Percentiles rank a stretch among this genome's conserved stretches.
Evolutionary conservation across 2,797 vertebrate genomes (phyloP).

Genomic region (Apogon hyalosoma): DNA sequence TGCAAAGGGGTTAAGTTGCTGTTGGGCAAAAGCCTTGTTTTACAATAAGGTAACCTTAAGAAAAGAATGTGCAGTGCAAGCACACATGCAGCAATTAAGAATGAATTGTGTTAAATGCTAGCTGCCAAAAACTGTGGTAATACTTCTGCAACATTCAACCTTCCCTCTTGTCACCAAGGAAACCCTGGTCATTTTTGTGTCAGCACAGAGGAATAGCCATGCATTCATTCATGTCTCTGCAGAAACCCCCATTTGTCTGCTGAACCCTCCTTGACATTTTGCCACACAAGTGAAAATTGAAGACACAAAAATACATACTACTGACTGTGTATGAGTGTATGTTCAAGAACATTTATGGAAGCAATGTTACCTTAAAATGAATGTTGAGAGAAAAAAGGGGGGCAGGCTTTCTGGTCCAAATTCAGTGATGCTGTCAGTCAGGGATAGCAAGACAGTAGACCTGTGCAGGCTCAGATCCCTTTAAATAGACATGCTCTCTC

Average conservation of each 20-base stretch:
- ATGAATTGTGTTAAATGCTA: slow-evolving; percentile 3
- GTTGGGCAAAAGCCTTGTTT: slow-evolving; percentile 48
- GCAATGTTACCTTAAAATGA: slow-evolving; percentile 64
- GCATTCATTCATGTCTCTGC: slow-evolving; percentile 29
- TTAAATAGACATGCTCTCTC: slow-evolving; percentile 73
- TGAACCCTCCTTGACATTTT: slow-evolving; percentile 20
- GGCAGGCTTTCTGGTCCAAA: slow-evolving; percentile 60
- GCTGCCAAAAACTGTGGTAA: slow-evolving; percentile 8
- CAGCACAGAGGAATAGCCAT: slow-evolving; percentile 25
- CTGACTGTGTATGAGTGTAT: not conserved
- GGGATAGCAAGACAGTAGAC: slow-evolving; percentile 66
- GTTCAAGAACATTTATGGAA: not conserved
- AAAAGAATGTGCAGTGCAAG: slow-evolving; percentile 33
- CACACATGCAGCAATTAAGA: not conserved
- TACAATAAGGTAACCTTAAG: slow-evolving; percentile 23
- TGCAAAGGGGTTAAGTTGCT: slow-evolving; percentile 63
- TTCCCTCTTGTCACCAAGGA: slow-evolving; percentile 47
- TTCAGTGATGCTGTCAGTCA: slow-evolving; percentile 51
- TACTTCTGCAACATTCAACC: slow-evolving; percentile 4
- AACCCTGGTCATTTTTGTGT: slow-evolving; percentile 37
- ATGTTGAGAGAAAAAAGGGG: slow-evolving; percentile 37
- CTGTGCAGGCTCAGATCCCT: slow-evolving; percentile 60
- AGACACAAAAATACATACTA: not conserved
- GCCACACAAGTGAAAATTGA: slow-evolving; percentile 1
- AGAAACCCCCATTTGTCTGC: slow-evolving; percentile 15